Conservation (phyloP, 2,113 vertebrate genomes). For the Dipodomys stephensi region DNA sequence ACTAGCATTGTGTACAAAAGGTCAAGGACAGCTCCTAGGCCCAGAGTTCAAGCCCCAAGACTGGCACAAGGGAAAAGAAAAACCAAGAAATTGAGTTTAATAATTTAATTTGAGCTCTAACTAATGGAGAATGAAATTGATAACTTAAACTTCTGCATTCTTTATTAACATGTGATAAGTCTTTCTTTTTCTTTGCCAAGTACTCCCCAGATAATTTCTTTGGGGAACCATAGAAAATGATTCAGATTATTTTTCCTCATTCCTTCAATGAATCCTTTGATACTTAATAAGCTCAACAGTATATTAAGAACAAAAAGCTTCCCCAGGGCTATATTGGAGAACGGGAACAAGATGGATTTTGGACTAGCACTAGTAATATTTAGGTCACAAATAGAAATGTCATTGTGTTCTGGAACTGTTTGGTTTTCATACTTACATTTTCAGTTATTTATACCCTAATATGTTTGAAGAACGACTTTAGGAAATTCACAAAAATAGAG, state of each 20-base stretch:
- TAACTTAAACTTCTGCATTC: too few species aligned
- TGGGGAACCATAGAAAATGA: neutral
- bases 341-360: neutral
- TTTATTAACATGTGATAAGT: neutral
- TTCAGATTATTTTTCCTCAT: neutral
- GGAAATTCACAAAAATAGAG: conserved; percentile 60
- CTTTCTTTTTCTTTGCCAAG: neutral
- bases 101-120: too few species aligned
- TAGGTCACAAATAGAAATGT: conserved; percentile 75
- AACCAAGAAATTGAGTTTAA: neutral
- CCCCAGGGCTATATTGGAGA: neutral
- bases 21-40: too few species aligned
- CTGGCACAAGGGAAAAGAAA: too few species aligned
- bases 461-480: conserved; percentile 66
- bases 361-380: conserved; percentile 27
- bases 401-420: conserved; percentile 43
- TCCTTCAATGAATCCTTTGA: neutral
- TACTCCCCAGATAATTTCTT: neutral
- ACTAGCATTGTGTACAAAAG: too few species aligned
- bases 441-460: conserved; percentile 65
- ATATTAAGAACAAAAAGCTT: neutral
- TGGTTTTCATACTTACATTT: conserved; percentile 58
- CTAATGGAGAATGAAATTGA: too few species aligned
- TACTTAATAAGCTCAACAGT: neutral
- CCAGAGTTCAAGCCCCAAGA: too few species aligned